Conservation (phyloP, 2,797 vertebrate genomes). For the Gastrophryne carolinensis region DNA sequence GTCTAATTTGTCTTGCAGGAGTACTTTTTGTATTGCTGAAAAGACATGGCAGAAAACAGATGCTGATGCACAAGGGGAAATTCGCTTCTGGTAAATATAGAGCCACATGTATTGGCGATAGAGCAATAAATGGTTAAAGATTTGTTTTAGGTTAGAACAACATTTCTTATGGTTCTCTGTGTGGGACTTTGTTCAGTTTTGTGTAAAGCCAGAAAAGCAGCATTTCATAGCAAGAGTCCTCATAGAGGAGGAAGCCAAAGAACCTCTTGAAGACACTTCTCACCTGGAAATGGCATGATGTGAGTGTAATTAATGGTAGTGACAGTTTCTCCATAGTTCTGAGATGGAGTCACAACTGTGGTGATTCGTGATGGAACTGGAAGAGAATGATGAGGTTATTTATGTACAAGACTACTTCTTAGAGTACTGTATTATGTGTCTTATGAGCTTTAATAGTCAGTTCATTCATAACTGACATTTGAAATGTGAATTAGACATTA, state of each 20-base stretch:
- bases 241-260: neutral
- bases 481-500: neutral
- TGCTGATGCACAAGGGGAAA: too few relatives aligned
- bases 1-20: too few relatives aligned
- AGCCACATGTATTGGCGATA: too few relatives aligned
- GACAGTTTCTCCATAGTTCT: constrained; percentile 69
- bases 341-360: constrained; percentile 62
- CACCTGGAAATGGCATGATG: constrained; percentile 65
- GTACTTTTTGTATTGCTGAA: too few relatives aligned
- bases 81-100: too few relatives aligned
- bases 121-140: too few relatives aligned
- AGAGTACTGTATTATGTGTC: neutral
- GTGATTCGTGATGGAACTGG: constrained; percentile 71
- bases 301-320: constrained; percentile 65
- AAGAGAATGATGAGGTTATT: constrained; percentile 50
- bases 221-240: neutral
- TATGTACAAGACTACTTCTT: neutral
- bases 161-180: neutral
- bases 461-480: neutral
- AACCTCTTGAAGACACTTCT: neutral
- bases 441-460: neutral
- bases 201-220: neutral
- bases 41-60: too few relatives aligned
- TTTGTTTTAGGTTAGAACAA: too few relatives aligned
- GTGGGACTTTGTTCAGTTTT: neutral